Conservation (phyloP, 2,797 vertebrate species). For the Podargus strigoides region DNA sequence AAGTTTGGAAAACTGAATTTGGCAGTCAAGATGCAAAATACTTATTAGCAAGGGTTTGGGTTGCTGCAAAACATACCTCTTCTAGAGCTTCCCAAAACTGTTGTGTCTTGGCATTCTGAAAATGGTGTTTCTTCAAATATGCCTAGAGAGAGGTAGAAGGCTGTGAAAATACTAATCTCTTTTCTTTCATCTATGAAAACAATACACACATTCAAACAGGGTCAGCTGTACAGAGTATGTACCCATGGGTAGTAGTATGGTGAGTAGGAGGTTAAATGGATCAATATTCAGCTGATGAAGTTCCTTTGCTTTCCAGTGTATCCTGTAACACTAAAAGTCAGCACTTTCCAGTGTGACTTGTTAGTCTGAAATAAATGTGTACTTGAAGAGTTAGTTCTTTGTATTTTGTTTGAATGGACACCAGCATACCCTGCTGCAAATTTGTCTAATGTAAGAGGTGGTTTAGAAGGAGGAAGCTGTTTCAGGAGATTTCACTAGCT, state of each 20-base stretch:
- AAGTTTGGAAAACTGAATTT: background rate
- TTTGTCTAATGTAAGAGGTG: background rate
- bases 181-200: background rate
- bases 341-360: background rate
- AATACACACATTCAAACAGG: background rate
- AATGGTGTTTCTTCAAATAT: slow-evolving; percentile 79
- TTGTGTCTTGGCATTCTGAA: slow-evolving; percentile 89
- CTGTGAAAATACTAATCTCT: background rate
- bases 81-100: slow-evolving; percentile 89
- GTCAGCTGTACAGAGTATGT: background rate
- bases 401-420: background rate
- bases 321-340: background rate
- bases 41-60: background rate
- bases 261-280: background rate
- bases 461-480: background rate
- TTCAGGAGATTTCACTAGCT: background rate
- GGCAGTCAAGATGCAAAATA: background rate
- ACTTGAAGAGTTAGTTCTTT: background rate
- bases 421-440: background rate
- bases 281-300: background rate
- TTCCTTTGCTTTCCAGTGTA: background rate
- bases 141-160: slow-evolving; percentile 69
- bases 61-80: slow-evolving; percentile 69
- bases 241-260: too few species aligned
- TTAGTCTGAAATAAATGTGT: background rate